phyloP scores from a whole-genome alignment of 2,113 vertebrate genomes.

The Etheostoma spectabile region DNA sequence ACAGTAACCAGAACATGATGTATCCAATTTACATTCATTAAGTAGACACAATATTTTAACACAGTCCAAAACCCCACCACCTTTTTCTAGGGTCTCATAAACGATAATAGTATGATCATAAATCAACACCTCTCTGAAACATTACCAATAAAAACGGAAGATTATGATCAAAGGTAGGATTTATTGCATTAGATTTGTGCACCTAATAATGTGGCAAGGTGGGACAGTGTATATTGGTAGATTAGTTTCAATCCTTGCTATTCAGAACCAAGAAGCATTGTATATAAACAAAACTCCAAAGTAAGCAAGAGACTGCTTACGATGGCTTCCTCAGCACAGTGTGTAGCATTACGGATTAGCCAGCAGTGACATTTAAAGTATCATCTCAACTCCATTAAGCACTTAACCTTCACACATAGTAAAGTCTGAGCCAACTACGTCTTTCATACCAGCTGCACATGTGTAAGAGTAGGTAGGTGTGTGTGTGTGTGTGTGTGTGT shows the following conservation, averaged over 20 bases:
- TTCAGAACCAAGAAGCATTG: not conserved
- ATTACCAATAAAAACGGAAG: not conserved
- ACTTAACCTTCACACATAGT: constrained; percentile 43
- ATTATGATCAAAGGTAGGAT: not conserved
- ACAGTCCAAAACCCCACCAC: not conserved
- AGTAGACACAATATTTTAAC: not conserved
- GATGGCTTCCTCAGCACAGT: constrained; percentile 2
- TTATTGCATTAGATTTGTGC: constrained; percentile 8
- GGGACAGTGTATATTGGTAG: not conserved
- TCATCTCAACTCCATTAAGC: constrained; percentile 26
- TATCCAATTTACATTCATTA: not conserved
- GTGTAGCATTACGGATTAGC: constrained; percentile 32
- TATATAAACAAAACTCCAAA: not conserved
- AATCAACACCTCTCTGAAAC: constrained; percentile 9
- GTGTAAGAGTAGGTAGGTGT: constrained; percentile 10
- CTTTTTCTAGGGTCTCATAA: not conserved
- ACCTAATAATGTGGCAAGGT: not conserved
- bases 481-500: constrained; percentile 4
- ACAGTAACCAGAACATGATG: not conserved
- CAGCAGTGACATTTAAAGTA: constrained; percentile 23
- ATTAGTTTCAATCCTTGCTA: not conserved
- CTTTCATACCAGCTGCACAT: constrained; percentile 27
- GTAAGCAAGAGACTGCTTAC: constrained; percentile 11
- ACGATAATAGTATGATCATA: not conserved
- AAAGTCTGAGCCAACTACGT: constrained; percentile 35